phyloP scores from a whole-genome alignment of 1,140 invertebrate genomes.

The Lordiphosa clarofinis region DNA sequence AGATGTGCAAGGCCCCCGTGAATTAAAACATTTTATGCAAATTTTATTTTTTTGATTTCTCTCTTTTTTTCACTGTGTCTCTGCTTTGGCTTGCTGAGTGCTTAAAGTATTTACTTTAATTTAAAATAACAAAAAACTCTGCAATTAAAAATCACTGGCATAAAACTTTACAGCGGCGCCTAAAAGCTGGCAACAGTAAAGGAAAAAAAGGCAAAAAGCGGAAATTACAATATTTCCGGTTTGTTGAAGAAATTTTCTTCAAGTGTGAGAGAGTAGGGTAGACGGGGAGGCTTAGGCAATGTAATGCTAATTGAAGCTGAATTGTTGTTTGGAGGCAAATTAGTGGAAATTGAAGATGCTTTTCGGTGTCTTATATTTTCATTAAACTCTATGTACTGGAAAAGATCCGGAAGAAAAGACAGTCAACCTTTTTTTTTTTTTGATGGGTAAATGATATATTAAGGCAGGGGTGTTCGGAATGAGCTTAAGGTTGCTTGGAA shows the following conservation, averaged over 20 bases:
- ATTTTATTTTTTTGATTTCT: conserved; percentile 44
- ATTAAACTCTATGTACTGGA: conserved; percentile 35
- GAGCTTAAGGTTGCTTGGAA: no score
- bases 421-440: not conserved
- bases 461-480: no score
- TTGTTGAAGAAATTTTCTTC: conserved; percentile 44
- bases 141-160: conserved; percentile 54
- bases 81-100: conserved; percentile 49
- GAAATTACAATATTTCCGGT: conserved; percentile 77
- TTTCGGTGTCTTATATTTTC: not conserved
- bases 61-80: conserved; percentile 36
- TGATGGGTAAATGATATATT: no score
- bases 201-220: conserved; percentile 28
- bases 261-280: not conserved
- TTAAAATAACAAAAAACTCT: conserved; percentile 40
- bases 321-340: conserved; percentile 20
- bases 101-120: conserved; percentile 74
- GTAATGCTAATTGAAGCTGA: conserved; percentile 49
- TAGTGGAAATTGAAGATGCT: conserved; percentile 21
- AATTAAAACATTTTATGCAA: conserved; percentile 76
- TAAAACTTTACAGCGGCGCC: conserved; percentile 29
- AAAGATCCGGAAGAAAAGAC: conserved; percentile 1
- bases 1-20: not conserved
- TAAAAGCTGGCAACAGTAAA: conserved; percentile 45
- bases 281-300: conserved; percentile 20